Base-by-base conservation (phyloP, 1,140 invertebrate genomes). In the Caenorhabditis brenneri region DNA sequence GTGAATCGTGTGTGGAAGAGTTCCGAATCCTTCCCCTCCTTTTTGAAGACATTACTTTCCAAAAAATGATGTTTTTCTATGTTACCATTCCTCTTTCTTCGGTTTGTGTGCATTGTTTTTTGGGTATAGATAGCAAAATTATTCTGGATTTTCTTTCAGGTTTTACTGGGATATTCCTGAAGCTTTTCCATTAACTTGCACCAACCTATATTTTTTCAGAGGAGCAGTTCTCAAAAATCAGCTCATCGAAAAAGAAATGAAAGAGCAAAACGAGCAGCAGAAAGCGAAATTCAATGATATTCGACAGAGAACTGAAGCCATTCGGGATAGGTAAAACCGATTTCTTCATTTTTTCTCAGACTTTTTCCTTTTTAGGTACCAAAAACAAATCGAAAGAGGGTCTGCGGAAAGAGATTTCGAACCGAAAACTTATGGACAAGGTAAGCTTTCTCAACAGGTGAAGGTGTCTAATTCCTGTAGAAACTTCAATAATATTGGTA, bases 171-270 rank as follows among this genome's bases (percentile, higher is more conserved):
- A n/a, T n/a, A n/a, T n/a, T n/a, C n/a, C n/a, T n/a, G n/a, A n/a
- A n/a, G n/a, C n/a, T n/a, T n/a, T n/a, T n/a, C n/a, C n/a, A n/a
- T n/a, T n/a, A n/a, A n/a, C n/a, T n/a, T n/a, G n/a, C n/a, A n/a
- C n/a, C n/a, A n/a, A n/a, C n/a, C n/a, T n/a, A n/a, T n/a, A n/a
- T n/a, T 15, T 36, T 84, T 90, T 79, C 82, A 91, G 89, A 80
- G 89, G 89, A 19, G 89, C 90, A 5, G 83, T 91, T 10, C 79
- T 90, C 29, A 90, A 88, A 65, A 90, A 90, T 83, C 89, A 90
- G 58, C 86, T 90, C 16, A 86, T 90, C 53, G 89, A 90, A 79
- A 90, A 90, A 60, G 88, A 90, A 81, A 90, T 90, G 89, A 85
- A 86, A 12, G 90, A 90, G 65, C 89, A 90, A 84, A 88, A 91